phyloP scores from a whole-genome alignment of 1,140 invertebrate species.

The Agrypnia vestita region DNA sequence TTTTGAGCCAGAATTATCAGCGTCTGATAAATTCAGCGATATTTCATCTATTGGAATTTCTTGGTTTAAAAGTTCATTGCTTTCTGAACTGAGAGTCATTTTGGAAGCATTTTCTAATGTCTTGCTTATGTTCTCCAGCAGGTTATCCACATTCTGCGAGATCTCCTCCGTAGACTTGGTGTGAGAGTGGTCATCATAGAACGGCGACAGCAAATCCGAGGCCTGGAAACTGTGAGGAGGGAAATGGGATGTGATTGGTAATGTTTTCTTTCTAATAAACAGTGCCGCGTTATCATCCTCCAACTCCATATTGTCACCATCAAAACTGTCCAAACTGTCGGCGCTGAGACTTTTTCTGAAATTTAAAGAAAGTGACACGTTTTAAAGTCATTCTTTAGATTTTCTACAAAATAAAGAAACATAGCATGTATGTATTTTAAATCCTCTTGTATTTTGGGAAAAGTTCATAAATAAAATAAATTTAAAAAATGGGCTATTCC shows the following conservation, averaged over 20 bases:
- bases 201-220: conserved; percentile 50
- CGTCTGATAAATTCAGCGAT: conserved; percentile 27
- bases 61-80: conserved; percentile 39
- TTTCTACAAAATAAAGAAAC: too few species aligned
- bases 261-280: conserved; percentile 22
- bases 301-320: conserved; percentile 51
- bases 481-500: too few species aligned
- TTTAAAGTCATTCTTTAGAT: too few species aligned
- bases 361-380: neutral
- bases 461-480: too few species aligned
- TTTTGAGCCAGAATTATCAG: conserved; percentile 42
- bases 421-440: too few species aligned
- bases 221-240: conserved; percentile 19
- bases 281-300: conserved; percentile 36
- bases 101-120: conserved; percentile 59
- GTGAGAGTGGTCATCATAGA: conserved; percentile 53
- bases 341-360: conserved; percentile 70
- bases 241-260: conserved; percentile 7
- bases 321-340: conserved; percentile 68
- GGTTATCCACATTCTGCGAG: conserved; percentile 57
- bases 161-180: conserved; percentile 58
- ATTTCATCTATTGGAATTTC: conserved; percentile 46
- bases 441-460: too few species aligned
- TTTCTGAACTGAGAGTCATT: conserved; percentile 51
- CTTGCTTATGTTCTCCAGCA: conserved; percentile 56